Evolutionary conservation across 2,888 invertebrate species (phyloP), one percentile per base, ranked within the genome.

Genomic region (Troides aeacus): DNA sequence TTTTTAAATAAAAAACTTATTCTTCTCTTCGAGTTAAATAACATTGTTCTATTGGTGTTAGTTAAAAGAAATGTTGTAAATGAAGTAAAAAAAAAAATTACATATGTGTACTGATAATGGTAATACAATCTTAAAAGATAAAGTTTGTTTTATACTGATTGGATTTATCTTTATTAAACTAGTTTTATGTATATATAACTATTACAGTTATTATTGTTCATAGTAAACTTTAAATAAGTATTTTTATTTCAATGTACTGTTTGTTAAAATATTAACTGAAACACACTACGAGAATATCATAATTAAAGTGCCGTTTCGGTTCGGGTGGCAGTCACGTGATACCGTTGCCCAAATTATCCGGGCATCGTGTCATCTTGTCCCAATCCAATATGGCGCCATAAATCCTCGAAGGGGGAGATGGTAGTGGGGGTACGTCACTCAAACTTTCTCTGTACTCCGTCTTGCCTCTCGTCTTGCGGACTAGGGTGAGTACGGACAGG

Each of bases 381-480:
- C 92, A 90, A 92, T 92, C 92, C 92, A 92, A 92, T 92, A 92
- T 92, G 92, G 92, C 92, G 92, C 89, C 90, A 89, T 92, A 92
- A 92, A 92, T 92, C 92, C 90, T 91, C 84, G 79, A 76, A 78
- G 82, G 87, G 79, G 84, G 82, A 79, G 85, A 85, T 80, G 74
- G 80, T 81, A 80, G 83, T 84, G 83, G 90, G 92, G 90, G 91
- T 77, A 90, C 90, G 92, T 92, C 92, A 92, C 92, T 92, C 92
- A 92, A 92, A 92, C 92, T 92, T 92, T 92, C 92, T 91, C 92
- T 88, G 89, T 87, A 86, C 91, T 89, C 87, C 90, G 91, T 92
- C 92, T 92, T 90, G 85, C 88, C 82, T 89, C 86, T 85, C 84
- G 84, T 85, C 84, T 85, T 77, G 74, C 77, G 79, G 78, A 79